Conservation (phyloP, 2,797 vertebrate species). For the Oreochromis grahami region DNA sequence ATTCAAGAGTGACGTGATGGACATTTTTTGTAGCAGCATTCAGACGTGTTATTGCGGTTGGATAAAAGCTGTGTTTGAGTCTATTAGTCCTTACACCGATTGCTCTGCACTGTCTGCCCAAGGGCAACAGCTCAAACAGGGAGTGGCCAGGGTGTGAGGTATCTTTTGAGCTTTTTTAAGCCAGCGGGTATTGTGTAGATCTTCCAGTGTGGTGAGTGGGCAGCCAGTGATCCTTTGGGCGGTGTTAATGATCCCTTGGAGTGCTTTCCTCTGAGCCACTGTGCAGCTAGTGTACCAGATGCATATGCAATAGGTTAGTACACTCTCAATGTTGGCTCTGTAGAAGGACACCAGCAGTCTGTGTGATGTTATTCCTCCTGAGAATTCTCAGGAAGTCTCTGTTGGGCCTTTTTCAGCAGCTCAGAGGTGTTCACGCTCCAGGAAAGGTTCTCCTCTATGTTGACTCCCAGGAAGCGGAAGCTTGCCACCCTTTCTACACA, state of each 20-base stretch:
- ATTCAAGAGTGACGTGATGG: neutral
- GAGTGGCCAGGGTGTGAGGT: fast-evolving
- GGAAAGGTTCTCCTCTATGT: no score
- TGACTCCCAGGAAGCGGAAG: no score
- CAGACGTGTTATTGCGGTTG: neutral
- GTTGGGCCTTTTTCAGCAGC: no score
- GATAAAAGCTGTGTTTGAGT: neutral
- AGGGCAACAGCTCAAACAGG: neutral
- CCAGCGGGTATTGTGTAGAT: neutral
- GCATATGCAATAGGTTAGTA: neutral
- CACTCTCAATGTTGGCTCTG: fast-evolving
- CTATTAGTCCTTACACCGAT: neutral
- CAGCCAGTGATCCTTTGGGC: neutral
- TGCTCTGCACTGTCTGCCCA: neutral
- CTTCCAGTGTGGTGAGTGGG: neutral
- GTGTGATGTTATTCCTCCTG: no score
- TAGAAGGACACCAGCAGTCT: neutral
- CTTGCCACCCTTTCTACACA: no score
- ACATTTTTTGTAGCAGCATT: neutral
- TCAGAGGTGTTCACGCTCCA: no score
- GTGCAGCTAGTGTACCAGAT: neutral
- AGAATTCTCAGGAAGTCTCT: no score
- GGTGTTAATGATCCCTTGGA: neutral
- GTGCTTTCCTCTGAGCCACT: neutral
- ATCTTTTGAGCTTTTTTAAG: fast-evolving